A percentile compares a stretch with the other conserved stretches of the same genome.
Evolutionary conservation across 2,797 vertebrate species (phyloP).

Genomic region (Anguilla anguilla): DNA sequence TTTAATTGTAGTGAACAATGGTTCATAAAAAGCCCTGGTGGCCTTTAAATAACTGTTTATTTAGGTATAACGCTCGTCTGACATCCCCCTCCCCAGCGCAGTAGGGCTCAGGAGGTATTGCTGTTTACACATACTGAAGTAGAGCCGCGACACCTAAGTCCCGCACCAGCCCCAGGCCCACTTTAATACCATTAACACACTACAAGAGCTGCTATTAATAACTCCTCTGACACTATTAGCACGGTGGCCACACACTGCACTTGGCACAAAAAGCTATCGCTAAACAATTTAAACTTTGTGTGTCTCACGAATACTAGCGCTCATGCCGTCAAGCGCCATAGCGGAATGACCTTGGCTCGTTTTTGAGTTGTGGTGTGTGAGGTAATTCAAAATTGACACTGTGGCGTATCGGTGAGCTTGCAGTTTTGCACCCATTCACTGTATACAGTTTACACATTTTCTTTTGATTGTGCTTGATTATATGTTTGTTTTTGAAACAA

Average conservation of each 20-base stretch:
- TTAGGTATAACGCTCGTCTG: not conserved
- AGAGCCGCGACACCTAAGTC: slow-evolving; percentile 32
- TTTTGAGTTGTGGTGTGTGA: not conserved
- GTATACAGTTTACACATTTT: not conserved
- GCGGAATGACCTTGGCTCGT: slow-evolving; percentile 7
- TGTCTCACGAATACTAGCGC: not conserved
- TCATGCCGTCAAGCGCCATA: not conserved
- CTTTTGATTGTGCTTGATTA: slow-evolving; percentile 36
- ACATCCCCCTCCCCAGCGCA: not conserved
- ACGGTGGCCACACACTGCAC: not conserved
- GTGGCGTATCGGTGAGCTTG: not conserved
- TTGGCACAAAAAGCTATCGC: not conserved
- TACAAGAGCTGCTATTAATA: slow-evolving; percentile 38
- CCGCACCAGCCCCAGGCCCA: slow-evolving; percentile 35
- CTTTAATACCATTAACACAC: slow-evolving; percentile 44
- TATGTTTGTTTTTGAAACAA: slow-evolving; percentile 46
- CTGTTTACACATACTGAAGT: slow-evolving; percentile 45
- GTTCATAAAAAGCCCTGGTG: not conserved
- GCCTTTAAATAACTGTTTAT: not conserved
- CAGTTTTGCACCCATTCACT: not conserved
- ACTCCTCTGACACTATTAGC: slow-evolving; percentile 13
- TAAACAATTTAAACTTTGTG: not conserved
- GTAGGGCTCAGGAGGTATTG: slow-evolving; percentile 22
- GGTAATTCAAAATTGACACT: not conserved
- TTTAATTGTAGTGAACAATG: not conserved